Evolutionary conservation across 2,888 invertebrate genomes (phyloP).

Genomic region (Pyrrhosoma nymphula): DNA sequence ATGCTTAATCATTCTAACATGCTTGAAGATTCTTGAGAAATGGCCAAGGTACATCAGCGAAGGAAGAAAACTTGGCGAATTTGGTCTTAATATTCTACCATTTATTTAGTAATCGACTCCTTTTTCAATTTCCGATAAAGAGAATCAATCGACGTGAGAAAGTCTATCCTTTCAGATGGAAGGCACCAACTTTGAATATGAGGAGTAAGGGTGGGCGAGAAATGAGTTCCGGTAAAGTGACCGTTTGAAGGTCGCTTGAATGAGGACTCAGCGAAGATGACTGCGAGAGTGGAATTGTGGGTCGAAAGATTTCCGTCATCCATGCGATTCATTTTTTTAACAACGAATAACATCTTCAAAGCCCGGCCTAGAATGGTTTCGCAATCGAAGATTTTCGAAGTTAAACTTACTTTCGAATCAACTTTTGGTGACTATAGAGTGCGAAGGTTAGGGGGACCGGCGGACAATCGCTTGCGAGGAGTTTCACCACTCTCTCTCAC

Average conservation of each 20-base stretch:
- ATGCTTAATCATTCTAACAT: not conserved
- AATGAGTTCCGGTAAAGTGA: not conserved
- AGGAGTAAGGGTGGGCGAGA: too few species aligned
- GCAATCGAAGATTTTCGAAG: not conserved
- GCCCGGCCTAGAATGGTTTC: not conserved
- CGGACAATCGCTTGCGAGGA: not conserved
- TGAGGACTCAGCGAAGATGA: not conserved
- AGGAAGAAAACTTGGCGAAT: not conserved
- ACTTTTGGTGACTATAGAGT: not conserved
- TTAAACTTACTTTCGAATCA: not conserved
- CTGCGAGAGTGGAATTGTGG: not conserved
- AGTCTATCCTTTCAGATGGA: not conserved
- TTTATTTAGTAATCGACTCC: not conserved
- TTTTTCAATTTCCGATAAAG: not conserved
- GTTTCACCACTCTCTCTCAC: not conserved
- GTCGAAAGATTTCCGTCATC: not conserved
- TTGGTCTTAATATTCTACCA: not conserved
- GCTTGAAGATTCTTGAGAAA: not conserved
- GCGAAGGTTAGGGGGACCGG: not conserved
- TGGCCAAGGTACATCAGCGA: not conserved
- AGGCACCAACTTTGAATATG: not conserved
- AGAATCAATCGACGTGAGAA: too few species aligned
- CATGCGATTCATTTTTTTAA: too few species aligned
- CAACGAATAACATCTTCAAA: too few species aligned
- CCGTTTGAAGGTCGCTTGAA: not conserved